These are phyloP conservation scores for Rhinogobio ventralis DNA, from an alignment of 2,797 vertebrate species.

Conservation along the genomic window DNA sequence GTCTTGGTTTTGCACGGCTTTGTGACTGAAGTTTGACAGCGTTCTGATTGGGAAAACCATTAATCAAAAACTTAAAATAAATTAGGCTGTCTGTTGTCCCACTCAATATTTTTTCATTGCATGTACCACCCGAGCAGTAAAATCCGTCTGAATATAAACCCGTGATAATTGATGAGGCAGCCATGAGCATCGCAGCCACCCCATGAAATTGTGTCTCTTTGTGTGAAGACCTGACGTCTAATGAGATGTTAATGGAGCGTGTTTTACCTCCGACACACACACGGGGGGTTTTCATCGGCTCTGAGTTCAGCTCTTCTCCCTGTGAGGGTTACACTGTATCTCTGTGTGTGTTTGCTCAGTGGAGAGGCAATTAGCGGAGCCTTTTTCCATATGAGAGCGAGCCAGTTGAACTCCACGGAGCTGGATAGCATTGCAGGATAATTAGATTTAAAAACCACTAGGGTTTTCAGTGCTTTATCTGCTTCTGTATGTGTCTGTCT, in stretches of 20 bases:
- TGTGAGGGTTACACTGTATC: constrained; percentile 20
- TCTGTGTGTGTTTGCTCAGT: constrained; percentile 53
- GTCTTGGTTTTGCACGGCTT: background rate
- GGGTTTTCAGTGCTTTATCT: background rate
- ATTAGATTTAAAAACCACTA: constrained; percentile 39
- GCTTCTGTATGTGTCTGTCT: background rate
- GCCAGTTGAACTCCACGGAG: constrained; percentile 19
- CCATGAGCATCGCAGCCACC: background rate
- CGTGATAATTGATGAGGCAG: constrained; percentile 22
- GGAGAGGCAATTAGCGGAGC: constrained; percentile 54
- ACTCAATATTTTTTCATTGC: background rate
- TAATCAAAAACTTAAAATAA: background rate
- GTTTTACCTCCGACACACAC: constrained; percentile 27
- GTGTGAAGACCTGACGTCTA: constrained; percentile 19
- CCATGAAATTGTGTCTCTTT: constrained; percentile 41
- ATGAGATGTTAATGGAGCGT: constrained; percentile 48
- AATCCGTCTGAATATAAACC: background rate
- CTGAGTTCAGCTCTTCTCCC: constrained; percentile 42
- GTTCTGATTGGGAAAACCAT: background rate
- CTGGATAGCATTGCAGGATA: constrained; percentile 12
- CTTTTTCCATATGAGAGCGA: background rate
- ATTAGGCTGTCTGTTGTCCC: background rate
- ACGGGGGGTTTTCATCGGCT: background rate
- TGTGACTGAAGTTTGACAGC: background rate
- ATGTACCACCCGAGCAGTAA: background rate